Conservation (phyloP, 2,113 vertebrate genomes). For the Athene cunicularia region DNA sequence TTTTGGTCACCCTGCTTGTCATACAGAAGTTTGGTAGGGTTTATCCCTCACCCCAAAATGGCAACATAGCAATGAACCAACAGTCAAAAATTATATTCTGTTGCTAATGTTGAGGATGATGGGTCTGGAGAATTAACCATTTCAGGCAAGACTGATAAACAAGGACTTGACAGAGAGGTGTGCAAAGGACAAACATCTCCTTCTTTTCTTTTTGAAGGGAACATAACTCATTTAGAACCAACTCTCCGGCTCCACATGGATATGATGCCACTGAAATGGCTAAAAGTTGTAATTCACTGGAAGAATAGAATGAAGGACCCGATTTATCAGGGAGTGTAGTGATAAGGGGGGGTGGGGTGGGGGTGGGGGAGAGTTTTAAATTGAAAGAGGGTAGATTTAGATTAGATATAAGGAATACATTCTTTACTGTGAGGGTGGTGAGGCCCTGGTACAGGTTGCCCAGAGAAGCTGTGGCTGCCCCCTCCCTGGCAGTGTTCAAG, state of each 20-base stretch:
- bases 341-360: too few species aligned
- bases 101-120: not conserved
- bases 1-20: not conserved
- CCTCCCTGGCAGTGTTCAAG: too few species aligned
- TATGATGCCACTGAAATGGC: not conserved
- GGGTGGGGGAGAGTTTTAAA: too few species aligned
- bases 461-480: too few species aligned
- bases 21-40: not conserved
- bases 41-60: fast-evolving
- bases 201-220: not conserved
- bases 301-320: not conserved
- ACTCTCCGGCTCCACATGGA: not conserved
- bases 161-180: not conserved
- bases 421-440: too few species aligned
- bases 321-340: too few species aligned
- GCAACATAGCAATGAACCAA: not conserved
- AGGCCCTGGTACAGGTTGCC: too few species aligned
- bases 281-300: not conserved
- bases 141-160: not conserved
- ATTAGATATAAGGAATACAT: too few species aligned
- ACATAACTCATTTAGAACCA: not conserved
- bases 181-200: not conserved
- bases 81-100: not conserved
- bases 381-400: too few species aligned
- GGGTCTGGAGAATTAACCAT: not conserved